These are phyloP conservation scores for Branchinecta lindahli DNA, from an alignment of 1,140 invertebrate genomes.

Conservation along the genomic window DNA sequence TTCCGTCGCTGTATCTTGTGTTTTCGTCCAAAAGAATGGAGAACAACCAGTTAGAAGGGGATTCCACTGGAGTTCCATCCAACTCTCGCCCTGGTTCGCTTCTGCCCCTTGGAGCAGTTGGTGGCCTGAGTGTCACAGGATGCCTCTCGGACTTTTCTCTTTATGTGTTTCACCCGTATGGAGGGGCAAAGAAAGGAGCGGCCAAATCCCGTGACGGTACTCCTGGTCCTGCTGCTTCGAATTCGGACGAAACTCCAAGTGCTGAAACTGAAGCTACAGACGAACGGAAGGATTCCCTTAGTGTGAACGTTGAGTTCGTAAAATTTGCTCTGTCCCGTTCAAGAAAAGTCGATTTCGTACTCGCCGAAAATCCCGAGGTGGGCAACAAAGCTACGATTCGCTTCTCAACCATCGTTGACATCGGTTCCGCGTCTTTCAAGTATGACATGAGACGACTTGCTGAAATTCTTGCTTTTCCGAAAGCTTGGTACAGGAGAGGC, in stretches of 20 bases:
- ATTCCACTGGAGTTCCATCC: conserved; percentile 11
- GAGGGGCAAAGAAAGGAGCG: conserved; percentile 50
- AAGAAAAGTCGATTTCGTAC: conserved; percentile 56
- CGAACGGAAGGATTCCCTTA: conserved; percentile 84
- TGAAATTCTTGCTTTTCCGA: conserved; percentile 93
- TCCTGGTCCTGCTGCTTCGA: conserved; percentile 17
- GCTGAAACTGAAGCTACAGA: conserved; percentile 43
- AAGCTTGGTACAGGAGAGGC: conserved; percentile 89
- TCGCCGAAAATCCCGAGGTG: conserved; percentile 34
- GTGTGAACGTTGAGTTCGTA: conserved; percentile 91
- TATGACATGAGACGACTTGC: conserved; percentile 96
- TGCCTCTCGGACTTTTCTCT: conserved; percentile 91
- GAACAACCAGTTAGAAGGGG: conserved; percentile 40
- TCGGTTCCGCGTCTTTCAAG: conserved; percentile 95
- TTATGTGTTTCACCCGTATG: conserved; percentile 95
- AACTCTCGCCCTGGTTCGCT: conserved; percentile 14
- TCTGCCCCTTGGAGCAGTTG: conserved; percentile 44
- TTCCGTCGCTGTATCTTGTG: conserved; percentile 85
- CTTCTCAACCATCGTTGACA: conserved; percentile 85
- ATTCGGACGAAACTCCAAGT: conserved; percentile 36
- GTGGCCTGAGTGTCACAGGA: conserved; percentile 80
- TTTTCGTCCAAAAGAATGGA: conserved; percentile 78
- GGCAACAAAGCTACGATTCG: conserved; percentile 59
- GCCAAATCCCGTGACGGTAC: neutral
- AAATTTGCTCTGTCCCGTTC: conserved; percentile 85